phyloP scores from a whole-genome alignment of 2,113 vertebrate genomes.

The Chloropsis hardwickii region DNA sequence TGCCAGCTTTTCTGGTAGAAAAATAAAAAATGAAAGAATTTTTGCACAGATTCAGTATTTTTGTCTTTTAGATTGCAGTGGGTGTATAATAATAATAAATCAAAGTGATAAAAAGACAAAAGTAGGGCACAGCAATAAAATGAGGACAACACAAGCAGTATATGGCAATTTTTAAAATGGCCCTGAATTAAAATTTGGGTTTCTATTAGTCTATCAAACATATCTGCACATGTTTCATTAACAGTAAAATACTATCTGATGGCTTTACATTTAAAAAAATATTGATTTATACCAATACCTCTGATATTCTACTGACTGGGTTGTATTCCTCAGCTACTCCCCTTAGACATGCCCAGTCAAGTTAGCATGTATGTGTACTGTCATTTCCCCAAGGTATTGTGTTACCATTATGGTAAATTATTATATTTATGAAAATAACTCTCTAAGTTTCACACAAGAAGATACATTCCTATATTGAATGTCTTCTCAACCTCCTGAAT shows the following conservation, averaged over 20 bases:
- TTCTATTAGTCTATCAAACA: background rate
- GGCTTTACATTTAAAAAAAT: background rate
- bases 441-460: background rate
- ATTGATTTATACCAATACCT: background rate
- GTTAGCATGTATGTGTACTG: background rate
- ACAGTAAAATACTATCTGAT: background rate
- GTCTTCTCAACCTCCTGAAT: background rate
- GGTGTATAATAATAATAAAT: background rate
- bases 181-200: background rate
- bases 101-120: background rate
- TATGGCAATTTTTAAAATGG: background rate
- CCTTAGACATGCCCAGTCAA: background rate
- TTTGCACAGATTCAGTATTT: background rate
- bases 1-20: background rate
- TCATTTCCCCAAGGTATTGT: background rate
- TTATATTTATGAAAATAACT: background rate
- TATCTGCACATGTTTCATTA: background rate
- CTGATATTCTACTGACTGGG: background rate
- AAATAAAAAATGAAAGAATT: background rate
- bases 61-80: background rate
- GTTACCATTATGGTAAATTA: background rate
- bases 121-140: background rate
- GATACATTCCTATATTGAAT: background rate
- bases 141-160: background rate
- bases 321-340: background rate